Evolutionary conservation across 2,888 invertebrate species (phyloP), one percentile per base, ranked within the genome.

Genomic region (Pyralis farinalis): DNA sequence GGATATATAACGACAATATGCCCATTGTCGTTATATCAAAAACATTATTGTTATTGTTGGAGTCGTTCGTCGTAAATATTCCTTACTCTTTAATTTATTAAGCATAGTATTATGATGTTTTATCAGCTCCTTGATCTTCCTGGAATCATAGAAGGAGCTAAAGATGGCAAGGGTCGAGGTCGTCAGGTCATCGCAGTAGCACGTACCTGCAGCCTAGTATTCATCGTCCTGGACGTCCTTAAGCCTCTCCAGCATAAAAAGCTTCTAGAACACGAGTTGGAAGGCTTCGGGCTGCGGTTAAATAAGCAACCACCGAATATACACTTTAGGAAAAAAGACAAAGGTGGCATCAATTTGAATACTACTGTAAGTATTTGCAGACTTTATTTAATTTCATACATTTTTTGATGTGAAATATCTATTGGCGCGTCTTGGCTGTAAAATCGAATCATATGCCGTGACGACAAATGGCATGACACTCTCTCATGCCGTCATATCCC

Each of bases 141-240:
- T 47, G 99, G 99, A 87, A 99, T 99, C 77, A 99, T 99, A 59
- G 99, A 99, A 89, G 99, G 99, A 49, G 99, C 99, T 0, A 99
- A 99, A 73, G 99, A 99, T 74, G 99, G 99, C 49, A 99, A 99
- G 79, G 99, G 99, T 90, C 90, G 99, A 79, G 99, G 99, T 90
- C 92, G 98, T 47, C 99, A 99, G 83, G 99, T 99, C 2, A 99
- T 99, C 62, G 99, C 99, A 0, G 99, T 99, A 0, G 99, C 99
- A 0, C 91, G 99, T 40, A 99, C 99, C 0, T 99, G 99, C 82
- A 97, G 97, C 71, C 92, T 99, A 25, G 97, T 99, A 58, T 98
- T 99, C 78, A 98, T 99, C 71, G 97, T 99, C 0, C 90, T 99
- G 40, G 99, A 99, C 71, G 99, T 99, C 0, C 88, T 99, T 20